These are phyloP conservation scores for Balaenoptera acutorostrata DNA, from an alignment of 2,113 vertebrate species.

Conservation along the genomic window DNA sequence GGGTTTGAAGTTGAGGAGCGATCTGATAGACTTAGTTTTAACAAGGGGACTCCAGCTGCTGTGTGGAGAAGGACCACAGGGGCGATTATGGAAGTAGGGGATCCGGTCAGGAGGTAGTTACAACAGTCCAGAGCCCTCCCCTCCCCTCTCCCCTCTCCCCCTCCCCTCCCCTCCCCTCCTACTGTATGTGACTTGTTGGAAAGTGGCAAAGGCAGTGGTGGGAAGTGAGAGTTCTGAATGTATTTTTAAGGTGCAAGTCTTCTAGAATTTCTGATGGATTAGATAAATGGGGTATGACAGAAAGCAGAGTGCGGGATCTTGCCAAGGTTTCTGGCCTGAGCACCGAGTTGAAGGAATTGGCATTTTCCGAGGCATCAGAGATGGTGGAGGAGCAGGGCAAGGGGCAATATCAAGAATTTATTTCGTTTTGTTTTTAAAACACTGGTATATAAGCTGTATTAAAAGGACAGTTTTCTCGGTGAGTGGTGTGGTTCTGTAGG, in stretches of 20 bases:
- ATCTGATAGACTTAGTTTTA: neutral
- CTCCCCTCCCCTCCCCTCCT: rapidly evolving
- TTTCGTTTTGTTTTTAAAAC: neutral
- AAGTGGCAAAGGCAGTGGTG: neutral
- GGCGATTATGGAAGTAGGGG: neutral
- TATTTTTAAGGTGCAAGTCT: neutral
- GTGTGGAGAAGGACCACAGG: neutral
- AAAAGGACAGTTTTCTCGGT: neutral
- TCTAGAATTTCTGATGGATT: neutral
- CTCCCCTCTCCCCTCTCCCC: rapidly evolving
- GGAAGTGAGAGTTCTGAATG: neutral
- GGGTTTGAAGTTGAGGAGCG: neutral
- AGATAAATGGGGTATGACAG: too few species aligned
- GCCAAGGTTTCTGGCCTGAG: neutral
- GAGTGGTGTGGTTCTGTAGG: neutral
- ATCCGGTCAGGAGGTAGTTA: neutral
- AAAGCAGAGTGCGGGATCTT: neutral
- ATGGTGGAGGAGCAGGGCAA: neutral
- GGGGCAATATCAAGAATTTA: neutral
- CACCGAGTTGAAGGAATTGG: neutral
- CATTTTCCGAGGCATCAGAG: neutral
- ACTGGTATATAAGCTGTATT: neutral
- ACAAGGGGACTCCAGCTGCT: neutral
- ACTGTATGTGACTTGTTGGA: neutral
- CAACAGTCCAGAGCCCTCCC: neutral